Percentiles rank a stretch among this genome's conserved stretches.
These are phyloP conservation scores for Emys orbicularis DNA, from an alignment of 2,797 vertebrate genomes.

Conservation along the genomic window DNA sequence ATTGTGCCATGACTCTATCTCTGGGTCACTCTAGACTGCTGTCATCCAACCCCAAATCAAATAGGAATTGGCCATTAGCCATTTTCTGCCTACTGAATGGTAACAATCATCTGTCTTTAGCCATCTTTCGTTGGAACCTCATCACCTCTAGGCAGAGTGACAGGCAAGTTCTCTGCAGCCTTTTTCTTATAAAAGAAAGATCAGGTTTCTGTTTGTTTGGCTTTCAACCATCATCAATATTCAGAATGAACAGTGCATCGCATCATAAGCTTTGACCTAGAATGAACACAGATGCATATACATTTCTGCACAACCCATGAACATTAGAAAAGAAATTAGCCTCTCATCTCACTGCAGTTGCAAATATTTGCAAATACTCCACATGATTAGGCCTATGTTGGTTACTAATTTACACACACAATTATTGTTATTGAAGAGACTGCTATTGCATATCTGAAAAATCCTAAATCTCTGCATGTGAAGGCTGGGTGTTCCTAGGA, in stretches of 20 bases:
- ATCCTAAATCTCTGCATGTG: not conserved
- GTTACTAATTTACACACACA: not conserved
- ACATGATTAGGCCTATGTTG: not conserved
- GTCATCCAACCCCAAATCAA: not conserved
- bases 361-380: not conserved
- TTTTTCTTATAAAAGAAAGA: not conserved
- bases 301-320: not conserved
- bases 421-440: not conserved
- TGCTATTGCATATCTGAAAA: not conserved
- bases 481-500: not conserved
- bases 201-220: not conserved
- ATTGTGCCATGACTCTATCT: rapidly evolving
- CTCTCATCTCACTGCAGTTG: not conserved
- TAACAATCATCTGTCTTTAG: not conserved
- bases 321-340: not conserved
- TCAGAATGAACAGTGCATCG: not conserved
- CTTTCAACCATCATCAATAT: not conserved
- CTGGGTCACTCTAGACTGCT: too few relatives aligned
- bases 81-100: not conserved
- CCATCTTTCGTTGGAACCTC: not conserved
- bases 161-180: not conserved
- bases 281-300: not conserved
- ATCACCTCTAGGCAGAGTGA: not conserved
- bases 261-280: not conserved
- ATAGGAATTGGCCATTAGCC: too few relatives aligned